phyloP scores from a whole-genome alignment of 1,140 invertebrate species.

The Brachionus paranguensis region DNA sequence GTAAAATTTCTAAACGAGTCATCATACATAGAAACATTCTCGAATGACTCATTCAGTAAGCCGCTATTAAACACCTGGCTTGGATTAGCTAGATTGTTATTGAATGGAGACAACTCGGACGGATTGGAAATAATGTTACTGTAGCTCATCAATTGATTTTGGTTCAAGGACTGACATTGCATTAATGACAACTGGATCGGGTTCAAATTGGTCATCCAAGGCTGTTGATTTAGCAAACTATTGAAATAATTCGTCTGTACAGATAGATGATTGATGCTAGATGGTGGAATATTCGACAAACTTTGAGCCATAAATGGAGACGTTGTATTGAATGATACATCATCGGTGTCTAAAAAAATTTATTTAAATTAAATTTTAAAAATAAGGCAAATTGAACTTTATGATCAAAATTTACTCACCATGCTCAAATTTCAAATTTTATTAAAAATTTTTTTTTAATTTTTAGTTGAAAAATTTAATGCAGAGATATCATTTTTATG shows the following conservation, averaged over 20 bases:
- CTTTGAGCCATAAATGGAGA: not conserved
- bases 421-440: not conserved
- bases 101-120: slow-evolving; percentile 9
- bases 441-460: not conserved
- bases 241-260: not conserved
- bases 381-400: not conserved
- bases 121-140: not conserved
- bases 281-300: not conserved
- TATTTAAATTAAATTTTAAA: not conserved
- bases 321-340: slow-evolving; percentile 1
- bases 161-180: not conserved
- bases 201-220: not conserved
- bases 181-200: not conserved
- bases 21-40: not conserved
- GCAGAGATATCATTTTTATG: not conserved
- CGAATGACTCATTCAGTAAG: not conserved
- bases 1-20: not conserved
- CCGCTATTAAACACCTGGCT: not conserved
- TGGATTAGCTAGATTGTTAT: not conserved
- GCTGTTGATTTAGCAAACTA: not conserved
- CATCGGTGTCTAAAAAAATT: not conserved
- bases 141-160: not conserved
- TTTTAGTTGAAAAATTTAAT: not conserved
- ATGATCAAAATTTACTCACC: not conserved
- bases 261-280: not conserved